Percentiles rank a stretch among this genome's conserved stretches.
phyloP scores from a whole-genome alignment of 2,113 vertebrate species.

The Coptodon bakossiorum region DNA sequence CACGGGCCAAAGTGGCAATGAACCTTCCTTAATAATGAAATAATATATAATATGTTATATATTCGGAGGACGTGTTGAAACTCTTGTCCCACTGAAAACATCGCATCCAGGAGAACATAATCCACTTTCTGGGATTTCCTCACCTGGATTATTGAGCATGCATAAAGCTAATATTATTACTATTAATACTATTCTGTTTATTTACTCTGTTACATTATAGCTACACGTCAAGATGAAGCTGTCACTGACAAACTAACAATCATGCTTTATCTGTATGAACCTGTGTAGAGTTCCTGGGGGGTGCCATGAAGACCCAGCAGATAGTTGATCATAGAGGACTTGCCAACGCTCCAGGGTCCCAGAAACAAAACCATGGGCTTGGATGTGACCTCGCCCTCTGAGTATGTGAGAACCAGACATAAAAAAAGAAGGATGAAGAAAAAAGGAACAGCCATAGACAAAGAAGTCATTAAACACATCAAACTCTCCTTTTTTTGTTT shows the following conservation, averaged over 20 bases:
- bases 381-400: slow-evolving; percentile 94
- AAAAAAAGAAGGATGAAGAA: neutral
- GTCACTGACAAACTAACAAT: neutral
- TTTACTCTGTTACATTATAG: neutral
- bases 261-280: slow-evolving; percentile 49
- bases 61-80: neutral
- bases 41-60: neutral
- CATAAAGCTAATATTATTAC: neutral
- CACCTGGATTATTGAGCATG: neutral
- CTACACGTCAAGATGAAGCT: neutral
- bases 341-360: slow-evolving; percentile 97
- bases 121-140: neutral
- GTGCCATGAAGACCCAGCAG: slow-evolving; percentile 87
- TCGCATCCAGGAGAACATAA: accelerated
- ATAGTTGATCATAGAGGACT: slow-evolving; percentile 99
- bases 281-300: slow-evolving; percentile 92
- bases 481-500: neutral
- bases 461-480: neutral
- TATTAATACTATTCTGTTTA: neutral
- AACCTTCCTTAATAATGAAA: neutral
- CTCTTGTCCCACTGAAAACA: neutral
- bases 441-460: neutral
- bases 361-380: slow-evolving; percentile 97
- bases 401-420: neutral
- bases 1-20: neutral